These are phyloP conservation scores for Apamea epomidion DNA, from an alignment of 2,888 invertebrate genomes.

Conservation along the genomic window DNA sequence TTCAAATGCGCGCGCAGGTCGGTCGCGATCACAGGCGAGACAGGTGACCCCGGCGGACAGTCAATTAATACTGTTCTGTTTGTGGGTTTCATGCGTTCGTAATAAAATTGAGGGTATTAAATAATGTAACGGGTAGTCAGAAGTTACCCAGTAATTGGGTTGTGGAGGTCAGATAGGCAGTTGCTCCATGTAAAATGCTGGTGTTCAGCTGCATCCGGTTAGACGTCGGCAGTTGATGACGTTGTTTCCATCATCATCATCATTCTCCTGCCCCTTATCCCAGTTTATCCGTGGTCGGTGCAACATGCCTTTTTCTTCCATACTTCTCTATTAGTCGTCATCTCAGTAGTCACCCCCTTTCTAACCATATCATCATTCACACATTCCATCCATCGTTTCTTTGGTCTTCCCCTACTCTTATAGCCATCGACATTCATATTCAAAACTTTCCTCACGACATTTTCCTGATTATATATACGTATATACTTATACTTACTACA, in stretches of 20 bases:
- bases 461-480: too few relatives aligned
- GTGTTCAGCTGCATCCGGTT: not conserved
- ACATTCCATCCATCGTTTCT: too few relatives aligned
- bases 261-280: not conserved
- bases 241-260: not conserved
- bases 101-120: constrained; percentile 21
- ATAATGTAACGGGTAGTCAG: not conserved
- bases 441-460: too few relatives aligned
- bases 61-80: constrained; percentile 56
- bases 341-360: too few relatives aligned
- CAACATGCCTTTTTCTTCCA: not conserved
- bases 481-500: too few relatives aligned
- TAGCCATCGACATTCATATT: too few relatives aligned
- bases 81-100: constrained; percentile 3
- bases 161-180: not conserved
- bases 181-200: not conserved
- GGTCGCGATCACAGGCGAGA: constrained; percentile 59
- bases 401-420: too few relatives aligned
- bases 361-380: too few relatives aligned
- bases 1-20: constrained; percentile 73
- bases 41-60: constrained; percentile 71
- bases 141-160: not conserved
- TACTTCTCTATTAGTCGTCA: too few relatives aligned
- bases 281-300: not conserved
- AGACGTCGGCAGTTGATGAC: not conserved